A percentile compares a stretch with the other conserved stretches of the same genome.
Conservation (phyloP, 2,113 vertebrate species). For the Lagenorhynchus albirostris region DNA sequence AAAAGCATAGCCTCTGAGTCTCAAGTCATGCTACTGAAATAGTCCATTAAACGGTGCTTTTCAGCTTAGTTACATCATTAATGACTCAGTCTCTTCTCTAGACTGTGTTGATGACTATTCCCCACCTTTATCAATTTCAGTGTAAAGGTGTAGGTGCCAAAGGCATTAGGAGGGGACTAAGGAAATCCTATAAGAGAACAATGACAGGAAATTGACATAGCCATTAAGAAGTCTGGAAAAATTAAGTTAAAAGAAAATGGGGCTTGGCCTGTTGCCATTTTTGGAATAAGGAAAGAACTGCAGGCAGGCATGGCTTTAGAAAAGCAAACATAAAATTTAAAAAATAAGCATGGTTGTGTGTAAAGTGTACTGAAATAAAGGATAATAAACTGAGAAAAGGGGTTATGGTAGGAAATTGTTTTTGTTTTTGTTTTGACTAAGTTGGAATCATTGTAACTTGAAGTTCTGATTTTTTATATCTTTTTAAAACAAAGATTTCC, state of each 20-base stretch:
- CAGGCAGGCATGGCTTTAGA: slow-evolving; percentile 36
- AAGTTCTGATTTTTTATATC: neutral
- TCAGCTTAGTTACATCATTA: slow-evolving; percentile 56
- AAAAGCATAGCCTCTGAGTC: slow-evolving; percentile 43
- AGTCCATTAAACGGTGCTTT: slow-evolving; percentile 62
- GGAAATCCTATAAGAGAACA: slow-evolving; percentile 86
- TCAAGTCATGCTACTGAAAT: slow-evolving; percentile 63
- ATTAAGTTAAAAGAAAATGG: slow-evolving; percentile 74
- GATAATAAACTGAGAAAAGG: neutral
- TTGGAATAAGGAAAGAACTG: slow-evolving; percentile 58
- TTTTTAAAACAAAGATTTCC: slow-evolving; percentile 9
- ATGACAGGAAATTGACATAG: slow-evolving; percentile 84
- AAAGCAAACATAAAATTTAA: slow-evolving; percentile 49
- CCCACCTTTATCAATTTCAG: slow-evolving; percentile 42
- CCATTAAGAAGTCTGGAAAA: slow-evolving; percentile 79
- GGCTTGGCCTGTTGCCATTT: slow-evolving; percentile 69
- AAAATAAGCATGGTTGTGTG: neutral
- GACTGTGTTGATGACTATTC: slow-evolving; percentile 44
- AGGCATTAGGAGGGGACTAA: slow-evolving; percentile 73
- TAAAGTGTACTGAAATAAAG: slow-evolving; percentile 13
- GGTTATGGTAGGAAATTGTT: neutral
- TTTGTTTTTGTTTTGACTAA: neutral
- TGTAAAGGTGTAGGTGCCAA: slow-evolving; percentile 69
- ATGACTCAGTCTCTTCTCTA: slow-evolving; percentile 17
- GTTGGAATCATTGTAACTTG: neutral